Conservation (phyloP, 2,113 vertebrate species). For the Fregata magnificens region DNA sequence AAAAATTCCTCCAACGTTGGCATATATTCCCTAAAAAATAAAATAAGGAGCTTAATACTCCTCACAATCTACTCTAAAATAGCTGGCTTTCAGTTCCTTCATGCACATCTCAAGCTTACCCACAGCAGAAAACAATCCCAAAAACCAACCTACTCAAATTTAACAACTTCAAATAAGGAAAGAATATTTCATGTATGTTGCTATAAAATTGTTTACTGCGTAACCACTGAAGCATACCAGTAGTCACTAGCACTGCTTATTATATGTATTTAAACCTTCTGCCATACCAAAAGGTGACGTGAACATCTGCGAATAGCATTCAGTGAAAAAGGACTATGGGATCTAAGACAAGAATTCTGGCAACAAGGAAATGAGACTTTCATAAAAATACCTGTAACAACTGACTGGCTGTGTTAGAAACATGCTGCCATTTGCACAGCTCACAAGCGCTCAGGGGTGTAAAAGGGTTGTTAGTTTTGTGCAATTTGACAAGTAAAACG, state of each 20-base stretch:
- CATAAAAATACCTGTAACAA: background rate
- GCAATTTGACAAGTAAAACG: background rate
- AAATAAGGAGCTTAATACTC: background rate
- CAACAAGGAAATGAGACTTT: background rate
- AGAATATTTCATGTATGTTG: background rate
- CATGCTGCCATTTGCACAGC: background rate
- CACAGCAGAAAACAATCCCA: background rate
- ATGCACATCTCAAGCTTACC: background rate
- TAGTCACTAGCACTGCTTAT: background rate
- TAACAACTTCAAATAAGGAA: background rate
- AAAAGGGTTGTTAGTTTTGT: background rate
- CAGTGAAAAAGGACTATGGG: background rate
- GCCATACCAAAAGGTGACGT: background rate
- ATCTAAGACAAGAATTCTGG: background rate
- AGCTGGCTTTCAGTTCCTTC: background rate
- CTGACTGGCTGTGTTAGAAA: background rate
- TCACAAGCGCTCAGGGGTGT: accelerated
- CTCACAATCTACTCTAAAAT: background rate
- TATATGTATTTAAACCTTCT: background rate
- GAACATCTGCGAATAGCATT: background rate
- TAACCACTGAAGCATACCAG: background rate
- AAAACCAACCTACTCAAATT: background rate
- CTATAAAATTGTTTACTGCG: background rate
- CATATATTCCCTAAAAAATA: conserved; percentile 90
- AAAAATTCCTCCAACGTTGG: conserved; percentile 96